Evolutionary conservation across 2,113 vertebrate species (phyloP).

Genomic region (Bungarus multicinctus): DNA sequence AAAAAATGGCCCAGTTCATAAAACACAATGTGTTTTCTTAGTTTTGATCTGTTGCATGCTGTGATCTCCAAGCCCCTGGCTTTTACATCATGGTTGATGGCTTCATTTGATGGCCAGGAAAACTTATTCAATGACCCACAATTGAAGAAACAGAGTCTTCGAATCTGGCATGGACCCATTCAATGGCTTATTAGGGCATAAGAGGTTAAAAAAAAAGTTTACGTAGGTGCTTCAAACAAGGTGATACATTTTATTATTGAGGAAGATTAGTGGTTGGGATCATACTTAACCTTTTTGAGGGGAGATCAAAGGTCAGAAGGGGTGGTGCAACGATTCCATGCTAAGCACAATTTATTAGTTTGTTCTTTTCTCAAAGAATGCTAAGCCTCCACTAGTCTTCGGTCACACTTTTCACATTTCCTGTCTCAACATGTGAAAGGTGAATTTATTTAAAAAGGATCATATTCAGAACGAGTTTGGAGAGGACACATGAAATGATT

Average conservation of each 20-base stretch:
- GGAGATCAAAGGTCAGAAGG: not conserved
- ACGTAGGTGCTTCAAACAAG: not conserved
- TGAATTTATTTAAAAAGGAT: not conserved
- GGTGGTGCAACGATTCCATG: not conserved
- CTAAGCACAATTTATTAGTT: not conserved
- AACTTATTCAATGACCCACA: not conserved
- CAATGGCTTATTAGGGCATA: not conserved
- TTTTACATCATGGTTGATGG: not conserved
- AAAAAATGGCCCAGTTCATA: not conserved
- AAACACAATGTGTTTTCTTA: not conserved
- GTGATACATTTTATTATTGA: not conserved
- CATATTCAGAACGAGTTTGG: not conserved
- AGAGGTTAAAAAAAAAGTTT: not conserved
- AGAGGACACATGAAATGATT: not conserved
- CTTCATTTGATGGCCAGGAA: not conserved
- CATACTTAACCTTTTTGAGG: not conserved
- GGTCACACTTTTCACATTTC: not conserved
- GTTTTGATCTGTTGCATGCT: not conserved
- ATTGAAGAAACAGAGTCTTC: not conserved
- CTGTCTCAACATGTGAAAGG: not conserved
- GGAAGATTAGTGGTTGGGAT: not conserved
- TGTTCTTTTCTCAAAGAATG: not conserved
- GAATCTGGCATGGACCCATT: not conserved
- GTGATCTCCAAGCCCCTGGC: not conserved
- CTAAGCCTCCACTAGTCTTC: not conserved